A percentile compares a stretch with the other conserved stretches of the same genome.
These are phyloP conservation scores for Euura lappo DNA, from an alignment of 1,140 invertebrate genomes.

Conservation along the genomic window DNA sequence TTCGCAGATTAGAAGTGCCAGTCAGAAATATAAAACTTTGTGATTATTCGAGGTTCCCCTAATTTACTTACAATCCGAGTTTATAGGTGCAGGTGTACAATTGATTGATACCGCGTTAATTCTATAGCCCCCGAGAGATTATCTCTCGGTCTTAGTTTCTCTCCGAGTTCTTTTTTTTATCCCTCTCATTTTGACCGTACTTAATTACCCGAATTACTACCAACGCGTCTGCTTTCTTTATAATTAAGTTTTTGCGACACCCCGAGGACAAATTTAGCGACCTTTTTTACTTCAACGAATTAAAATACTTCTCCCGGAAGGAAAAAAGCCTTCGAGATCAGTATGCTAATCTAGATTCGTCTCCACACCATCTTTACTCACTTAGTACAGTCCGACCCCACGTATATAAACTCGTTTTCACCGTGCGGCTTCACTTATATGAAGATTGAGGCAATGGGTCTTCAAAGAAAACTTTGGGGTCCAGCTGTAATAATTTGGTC, in stretches of 20 bases:
- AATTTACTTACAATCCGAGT: no score
- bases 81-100: background rate
- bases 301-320: background rate
- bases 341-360: background rate
- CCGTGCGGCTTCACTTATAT: no score
- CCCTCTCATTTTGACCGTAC: background rate
- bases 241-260: background rate
- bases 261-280: background rate
- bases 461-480: no score
- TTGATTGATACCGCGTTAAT: background rate
- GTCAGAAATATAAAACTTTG: no score
- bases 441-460: no score
- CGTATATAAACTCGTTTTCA: no score
- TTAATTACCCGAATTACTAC: background rate
- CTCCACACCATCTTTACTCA: no score
- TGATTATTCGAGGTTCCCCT: no score
- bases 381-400: no score
- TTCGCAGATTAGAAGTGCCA: no score
- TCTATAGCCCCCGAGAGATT: background rate
- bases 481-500: no score
- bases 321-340: background rate
- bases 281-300: background rate
- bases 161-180: background rate
- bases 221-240: background rate
- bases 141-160: background rate